A percentile compares a stretch with the other conserved stretches of the same genome.
These are phyloP conservation scores for Scaptomyza caliginosa DNA, from an alignment of 2,888 invertebrate species.

Conservation along the genomic window DNA sequence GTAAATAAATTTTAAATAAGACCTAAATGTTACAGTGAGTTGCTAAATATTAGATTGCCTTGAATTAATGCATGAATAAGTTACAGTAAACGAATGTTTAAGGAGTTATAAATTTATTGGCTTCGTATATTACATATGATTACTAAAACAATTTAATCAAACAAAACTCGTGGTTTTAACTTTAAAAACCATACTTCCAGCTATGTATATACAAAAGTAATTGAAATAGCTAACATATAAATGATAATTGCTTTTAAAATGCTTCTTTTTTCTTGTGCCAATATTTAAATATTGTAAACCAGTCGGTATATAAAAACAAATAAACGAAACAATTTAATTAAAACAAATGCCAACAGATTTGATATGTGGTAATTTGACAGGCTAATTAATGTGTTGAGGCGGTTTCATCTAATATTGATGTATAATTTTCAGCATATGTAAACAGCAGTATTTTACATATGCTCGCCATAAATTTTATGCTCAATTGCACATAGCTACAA, in stretches of 20 bases:
- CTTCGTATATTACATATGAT: too few species aligned
- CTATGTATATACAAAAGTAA: too few species aligned
- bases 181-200: too few species aligned
- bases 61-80: background rate
- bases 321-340: background rate
- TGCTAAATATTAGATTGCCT: background rate
- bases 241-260: background rate
- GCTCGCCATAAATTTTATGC: background rate
- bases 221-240: background rate
- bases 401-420: background rate
- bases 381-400: slow-evolving; percentile 12
- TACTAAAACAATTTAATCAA: too few species aligned
- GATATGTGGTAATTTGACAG: slow-evolving; percentile 7
- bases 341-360: slow-evolving; percentile 7
- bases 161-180: too few species aligned
- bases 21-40: background rate
- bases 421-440: background rate
- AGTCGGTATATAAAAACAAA: background rate
- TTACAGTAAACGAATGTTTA: background rate
- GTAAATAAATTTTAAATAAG: background rate
- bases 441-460: background rate
- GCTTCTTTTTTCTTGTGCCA: background rate
- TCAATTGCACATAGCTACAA: background rate
- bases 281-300: background rate
- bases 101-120: too few species aligned